A percentile compares a stretch with the other conserved stretches of the same genome.
Conservation (phyloP, 2,797 vertebrate genomes). For the Prunella strophiata region DNA sequence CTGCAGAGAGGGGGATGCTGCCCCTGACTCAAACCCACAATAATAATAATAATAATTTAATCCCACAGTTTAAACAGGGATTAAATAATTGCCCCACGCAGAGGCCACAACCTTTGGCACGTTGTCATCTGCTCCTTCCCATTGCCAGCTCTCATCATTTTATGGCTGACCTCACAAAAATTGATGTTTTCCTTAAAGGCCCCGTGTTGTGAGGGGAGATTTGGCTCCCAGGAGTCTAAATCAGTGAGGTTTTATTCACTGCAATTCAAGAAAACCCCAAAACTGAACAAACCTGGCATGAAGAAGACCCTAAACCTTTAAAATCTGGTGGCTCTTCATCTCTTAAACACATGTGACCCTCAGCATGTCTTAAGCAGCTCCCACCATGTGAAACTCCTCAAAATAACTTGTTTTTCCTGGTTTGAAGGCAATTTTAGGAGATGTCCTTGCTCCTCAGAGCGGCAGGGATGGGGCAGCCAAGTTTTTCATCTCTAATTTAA, state of each 20-base stretch:
- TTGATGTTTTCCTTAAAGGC: conserved; percentile 53
- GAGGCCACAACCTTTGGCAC: background rate
- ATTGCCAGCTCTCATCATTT: background rate
- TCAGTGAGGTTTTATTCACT: rapidly evolving
- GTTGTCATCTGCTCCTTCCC: background rate
- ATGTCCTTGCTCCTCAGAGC: background rate
- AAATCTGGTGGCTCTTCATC: background rate
- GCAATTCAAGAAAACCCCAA: background rate
- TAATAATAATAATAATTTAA: no score
- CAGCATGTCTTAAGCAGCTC: background rate
- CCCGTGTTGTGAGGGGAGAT: rapidly evolving
- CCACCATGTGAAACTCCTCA: background rate
- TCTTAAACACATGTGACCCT: background rate
- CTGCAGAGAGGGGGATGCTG: background rate
- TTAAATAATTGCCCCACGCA: background rate
- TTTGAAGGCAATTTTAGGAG: background rate
- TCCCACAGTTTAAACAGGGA: background rate
- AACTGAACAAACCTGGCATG: rapidly evolving
- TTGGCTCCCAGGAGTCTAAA: background rate
- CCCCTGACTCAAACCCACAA: background rate
- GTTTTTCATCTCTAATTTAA: background rate
- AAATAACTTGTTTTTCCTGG: background rate
- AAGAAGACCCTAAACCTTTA: background rate
- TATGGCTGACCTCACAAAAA: conserved; percentile 37
- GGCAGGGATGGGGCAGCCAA: background rate